Evolutionary conservation across 2,113 vertebrate genomes (phyloP).

Genomic region (Charina bottae): DNA sequence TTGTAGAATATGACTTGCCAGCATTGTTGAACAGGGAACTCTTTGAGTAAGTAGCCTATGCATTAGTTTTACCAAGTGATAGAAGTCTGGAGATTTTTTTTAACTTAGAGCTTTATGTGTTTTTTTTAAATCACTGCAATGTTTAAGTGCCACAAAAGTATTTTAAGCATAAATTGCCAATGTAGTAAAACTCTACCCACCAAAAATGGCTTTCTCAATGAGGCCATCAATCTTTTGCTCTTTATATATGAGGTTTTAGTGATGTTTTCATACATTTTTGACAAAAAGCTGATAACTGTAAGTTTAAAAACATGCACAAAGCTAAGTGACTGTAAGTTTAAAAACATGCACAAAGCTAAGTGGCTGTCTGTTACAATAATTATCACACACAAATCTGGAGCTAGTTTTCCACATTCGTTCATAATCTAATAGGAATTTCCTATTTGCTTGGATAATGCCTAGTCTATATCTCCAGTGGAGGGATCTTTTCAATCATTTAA

Average conservation of each 20-base stretch:
- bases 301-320: not conserved
- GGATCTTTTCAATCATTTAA: not conserved
- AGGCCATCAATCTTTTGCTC: not conserved
- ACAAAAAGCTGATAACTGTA: not conserved
- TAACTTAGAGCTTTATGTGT: not conserved
- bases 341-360: not conserved
- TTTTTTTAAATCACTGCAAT: not conserved
- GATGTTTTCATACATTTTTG: not conserved
- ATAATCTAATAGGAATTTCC: not conserved
- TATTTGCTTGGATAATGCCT: not conserved
- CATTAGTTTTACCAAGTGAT: not conserved
- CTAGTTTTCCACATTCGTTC: not conserved
- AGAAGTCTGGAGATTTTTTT: not conserved
- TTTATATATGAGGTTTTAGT: not conserved
- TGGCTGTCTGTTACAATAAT: not conserved
- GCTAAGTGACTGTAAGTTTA: not conserved
- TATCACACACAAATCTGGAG: not conserved
- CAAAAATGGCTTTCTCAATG: not conserved
- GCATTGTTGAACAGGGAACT: constrained; percentile 90
- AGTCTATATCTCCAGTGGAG: not conserved
- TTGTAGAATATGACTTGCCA: constrained; percentile 95
- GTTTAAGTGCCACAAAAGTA: not conserved
- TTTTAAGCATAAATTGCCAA: not conserved
- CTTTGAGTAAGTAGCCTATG: constrained; percentile 88
- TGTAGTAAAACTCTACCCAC: not conserved